These are phyloP conservation scores for Campaea margaritaria DNA, from an alignment of 2,888 invertebrate genomes.

Conservation along the genomic window DNA sequence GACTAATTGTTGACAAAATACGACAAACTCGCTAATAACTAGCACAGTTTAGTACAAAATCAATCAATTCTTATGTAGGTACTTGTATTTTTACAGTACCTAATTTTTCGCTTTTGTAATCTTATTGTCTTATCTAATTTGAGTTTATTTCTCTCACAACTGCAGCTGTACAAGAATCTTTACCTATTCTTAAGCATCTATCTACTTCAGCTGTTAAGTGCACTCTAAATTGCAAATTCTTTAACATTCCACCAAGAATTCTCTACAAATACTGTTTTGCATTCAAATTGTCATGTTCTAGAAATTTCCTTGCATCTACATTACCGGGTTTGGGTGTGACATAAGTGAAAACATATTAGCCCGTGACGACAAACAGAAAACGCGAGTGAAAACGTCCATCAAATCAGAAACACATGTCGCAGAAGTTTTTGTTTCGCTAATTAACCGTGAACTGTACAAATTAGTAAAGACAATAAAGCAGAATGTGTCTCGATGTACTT, in stretches of 20 bases:
- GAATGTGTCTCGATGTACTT: conserved; percentile 13
- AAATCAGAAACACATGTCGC: conserved; percentile 40
- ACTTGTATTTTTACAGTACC: too few species aligned
- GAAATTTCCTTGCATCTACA: conserved; percentile 21
- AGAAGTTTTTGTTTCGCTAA: conserved; percentile 33
- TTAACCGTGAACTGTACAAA: conserved; percentile 46
- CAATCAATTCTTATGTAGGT: too few species aligned
- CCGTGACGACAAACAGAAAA: conserved; percentile 46
- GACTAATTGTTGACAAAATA: conserved; percentile 39
- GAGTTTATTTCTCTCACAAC: too few species aligned
- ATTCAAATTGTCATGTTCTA: conserved; percentile 20
- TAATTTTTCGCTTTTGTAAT: too few species aligned
- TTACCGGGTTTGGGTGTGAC: conserved; percentile 22
- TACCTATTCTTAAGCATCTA: too few species aligned
- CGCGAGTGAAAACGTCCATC: conserved; percentile 50
- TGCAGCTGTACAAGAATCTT: too few species aligned
- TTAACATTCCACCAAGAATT: neutral
- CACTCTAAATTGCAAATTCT: neutral
- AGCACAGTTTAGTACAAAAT: too few species aligned
- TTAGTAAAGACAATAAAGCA: conserved; percentile 27
- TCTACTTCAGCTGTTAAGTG: too few species aligned
- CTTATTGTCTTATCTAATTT: too few species aligned
- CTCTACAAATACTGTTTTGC: conserved; percentile 15
- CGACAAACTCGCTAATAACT: conserved; percentile 1
- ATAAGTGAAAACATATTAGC: conserved; percentile 40